These are phyloP conservation scores for Cyaniris semiargus DNA, from an alignment of 2,888 invertebrate species.

Conservation along the genomic window DNA sequence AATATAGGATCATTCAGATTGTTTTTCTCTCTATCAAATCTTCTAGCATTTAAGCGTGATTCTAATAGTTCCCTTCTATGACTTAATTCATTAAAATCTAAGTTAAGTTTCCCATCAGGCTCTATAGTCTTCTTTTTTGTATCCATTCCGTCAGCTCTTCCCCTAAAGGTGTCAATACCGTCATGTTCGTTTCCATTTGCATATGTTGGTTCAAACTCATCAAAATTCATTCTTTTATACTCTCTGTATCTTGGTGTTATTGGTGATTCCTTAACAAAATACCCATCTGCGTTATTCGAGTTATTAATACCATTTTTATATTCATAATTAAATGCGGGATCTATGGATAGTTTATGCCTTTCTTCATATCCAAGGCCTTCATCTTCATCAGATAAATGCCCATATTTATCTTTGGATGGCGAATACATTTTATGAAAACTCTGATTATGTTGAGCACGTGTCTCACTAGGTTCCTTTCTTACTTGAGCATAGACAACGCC, in stretches of 20 bases:
- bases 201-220: conserved; percentile 75
- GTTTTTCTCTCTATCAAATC: conserved; percentile 62
- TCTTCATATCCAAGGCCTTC: conserved; percentile 89
- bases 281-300: conserved; percentile 64
- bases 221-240: conserved; percentile 77
- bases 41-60: conserved; percentile 85
- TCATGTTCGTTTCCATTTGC: conserved; percentile 64
- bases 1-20: conserved; percentile 66
- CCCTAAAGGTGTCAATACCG: conserved; percentile 71
- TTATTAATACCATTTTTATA: conserved; percentile 74
- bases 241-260: conserved; percentile 83
- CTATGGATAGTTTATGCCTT: conserved; percentile 63
- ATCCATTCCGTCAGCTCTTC: conserved; percentile 85
- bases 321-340: conserved; percentile 66
- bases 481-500: conserved; percentile 90
- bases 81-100: conserved; percentile 83
- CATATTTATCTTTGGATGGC: conserved; percentile 70
- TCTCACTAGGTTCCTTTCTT: conserved; percentile 70
- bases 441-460: conserved; percentile 55
- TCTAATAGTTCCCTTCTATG: conserved; percentile 87
- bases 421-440: conserved; percentile 78
- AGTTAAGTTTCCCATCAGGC: conserved; percentile 62
- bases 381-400: conserved; percentile 86
- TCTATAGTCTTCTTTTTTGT: conserved; percentile 78
- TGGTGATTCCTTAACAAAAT: conserved; percentile 79